phyloP scores from a whole-genome alignment of 2,888 invertebrate genomes.

The Rhagophthalmus giganteus region DNA sequence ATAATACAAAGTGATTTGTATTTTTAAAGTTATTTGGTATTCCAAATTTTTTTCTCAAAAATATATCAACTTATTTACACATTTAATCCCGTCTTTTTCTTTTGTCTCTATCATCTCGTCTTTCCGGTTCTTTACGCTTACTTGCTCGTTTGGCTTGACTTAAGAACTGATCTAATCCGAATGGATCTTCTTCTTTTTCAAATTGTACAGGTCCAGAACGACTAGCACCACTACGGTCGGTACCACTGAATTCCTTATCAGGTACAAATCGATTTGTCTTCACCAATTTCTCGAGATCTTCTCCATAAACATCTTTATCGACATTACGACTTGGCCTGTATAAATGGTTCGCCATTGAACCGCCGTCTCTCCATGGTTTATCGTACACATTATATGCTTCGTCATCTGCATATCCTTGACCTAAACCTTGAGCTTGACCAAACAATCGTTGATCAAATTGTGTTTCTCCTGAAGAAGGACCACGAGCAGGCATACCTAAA shows the following conservation, averaged over 20 bases:
- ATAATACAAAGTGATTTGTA: too few species aligned
- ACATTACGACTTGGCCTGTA: constrained; percentile 86
- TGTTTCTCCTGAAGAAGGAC: constrained; percentile 70
- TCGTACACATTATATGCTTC: constrained; percentile 98
- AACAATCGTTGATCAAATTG: constrained; percentile 96
- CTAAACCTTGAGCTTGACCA: constrained; percentile 91
- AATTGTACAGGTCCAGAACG: constrained; percentile 97
- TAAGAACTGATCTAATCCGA: constrained; percentile 98
- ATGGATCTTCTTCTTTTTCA: constrained; percentile 90
- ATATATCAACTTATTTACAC: neutral
- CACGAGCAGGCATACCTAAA: constrained; percentile 88
- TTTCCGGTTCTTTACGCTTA: constrained; percentile 64
- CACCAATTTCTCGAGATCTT: constrained; percentile 85
- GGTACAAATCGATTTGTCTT: constrained; percentile 95
- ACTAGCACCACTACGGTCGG: constrained; percentile 68
- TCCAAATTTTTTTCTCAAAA: too few species aligned
- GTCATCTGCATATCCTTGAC: constrained; percentile 88
- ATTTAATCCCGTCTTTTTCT: constrained; percentile 49
- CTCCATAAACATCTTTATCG: constrained; percentile 89
- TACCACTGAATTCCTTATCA: constrained; percentile 95
- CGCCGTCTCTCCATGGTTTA: constrained; percentile 94
- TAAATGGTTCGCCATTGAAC: constrained; percentile 83
- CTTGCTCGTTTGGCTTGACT: constrained; percentile 89
- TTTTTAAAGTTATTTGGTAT: too few species aligned
- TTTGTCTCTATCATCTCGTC: constrained; percentile 55